Evolutionary conservation across 2,888 invertebrate species (phyloP), one percentile per base, ranked within the genome.

Genomic region (Eurytoma californica): DNA sequence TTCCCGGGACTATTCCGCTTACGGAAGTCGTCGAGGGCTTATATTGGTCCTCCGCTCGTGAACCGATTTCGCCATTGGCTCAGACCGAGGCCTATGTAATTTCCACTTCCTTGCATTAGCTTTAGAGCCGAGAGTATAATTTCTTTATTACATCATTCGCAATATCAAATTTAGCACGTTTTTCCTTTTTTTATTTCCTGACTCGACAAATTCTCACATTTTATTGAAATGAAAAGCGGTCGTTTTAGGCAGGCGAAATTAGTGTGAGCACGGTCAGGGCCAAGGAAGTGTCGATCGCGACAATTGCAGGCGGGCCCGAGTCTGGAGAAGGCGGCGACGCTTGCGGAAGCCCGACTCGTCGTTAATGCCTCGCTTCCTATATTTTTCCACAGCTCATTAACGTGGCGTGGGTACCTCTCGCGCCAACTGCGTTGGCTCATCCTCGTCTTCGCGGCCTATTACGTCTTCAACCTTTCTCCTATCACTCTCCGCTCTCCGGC

Each of bases 321-420:
- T 9, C 39, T 39, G 39, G 70, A 63, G 49, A 74, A 53, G 51
- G 65, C 65, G 70, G 63, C 24, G 55, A 65, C 18, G 65, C 55
- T 60, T 49, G 57, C 75, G 70, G 70, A 63, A 49, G 61, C 55
- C 47, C 60, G 39, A 9, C 39, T 0, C 7, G 7, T 7, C 39
- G 39, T 39, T 39, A 39, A 60, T 18, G 58, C 24, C 24, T 61
- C 70, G 47, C 80, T 82, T 82, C 82, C 82, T 81, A 63, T 39
- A 80, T 77, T 74, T 79, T 80, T 80, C 80, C 63, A 18, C 66
- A 69, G 70, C 77, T 82, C 82, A 82, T 83, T 82, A 83, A 82
- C 55, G 72, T 80, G 79, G 82, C 82, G 83, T 81, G 82, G 77
- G 83, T 81, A 81, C 69, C 57, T 72, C 3, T 28, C 66, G 28